These are phyloP conservation scores for Nycticorax nycticorax DNA, from an alignment of 2,113 vertebrate species.

Conservation along the genomic window DNA sequence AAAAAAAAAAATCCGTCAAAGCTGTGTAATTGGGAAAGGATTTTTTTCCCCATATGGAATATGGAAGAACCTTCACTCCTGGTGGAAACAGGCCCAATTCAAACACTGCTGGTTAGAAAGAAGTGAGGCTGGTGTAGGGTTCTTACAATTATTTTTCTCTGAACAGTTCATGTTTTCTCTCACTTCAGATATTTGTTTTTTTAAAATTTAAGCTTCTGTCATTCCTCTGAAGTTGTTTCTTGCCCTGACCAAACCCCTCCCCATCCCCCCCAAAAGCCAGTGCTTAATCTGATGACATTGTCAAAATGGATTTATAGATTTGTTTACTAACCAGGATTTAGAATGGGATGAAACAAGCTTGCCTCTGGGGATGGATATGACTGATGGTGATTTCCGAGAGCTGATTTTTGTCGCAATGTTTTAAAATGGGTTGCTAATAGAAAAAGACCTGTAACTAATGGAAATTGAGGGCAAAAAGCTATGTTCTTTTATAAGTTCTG, in stretches of 20 bases:
- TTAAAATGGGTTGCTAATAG: not conserved
- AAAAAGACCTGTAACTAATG: not conserved
- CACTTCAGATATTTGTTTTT: not conserved
- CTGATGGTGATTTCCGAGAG: not conserved
- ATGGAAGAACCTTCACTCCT: not conserved
- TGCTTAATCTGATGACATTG: not conserved
- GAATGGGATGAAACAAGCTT: slow-evolving; percentile 13
- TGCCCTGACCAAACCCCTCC: not conserved
- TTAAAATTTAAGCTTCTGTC: not conserved
- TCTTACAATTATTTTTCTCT: not conserved
- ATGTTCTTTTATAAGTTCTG: not conserved
- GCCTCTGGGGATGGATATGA: not conserved
- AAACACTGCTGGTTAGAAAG: not conserved
- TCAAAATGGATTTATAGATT: slow-evolving; percentile 47
- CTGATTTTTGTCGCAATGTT: not conserved
- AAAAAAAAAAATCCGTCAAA: not conserved
- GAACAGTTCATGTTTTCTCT: not conserved
- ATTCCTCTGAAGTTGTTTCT: not conserved
- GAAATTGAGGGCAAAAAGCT: not conserved
- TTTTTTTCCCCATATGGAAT: not conserved
- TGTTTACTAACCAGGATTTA: slow-evolving; percentile 23
- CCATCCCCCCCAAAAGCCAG: not conserved
- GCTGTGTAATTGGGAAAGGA: not conserved
- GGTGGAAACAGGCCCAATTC: not conserved
- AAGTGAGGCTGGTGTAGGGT: not conserved